These are phyloP conservation scores for Cremastinae sp. DNA, from an alignment of 2,888 invertebrate species.

Conservation along the genomic window DNA sequence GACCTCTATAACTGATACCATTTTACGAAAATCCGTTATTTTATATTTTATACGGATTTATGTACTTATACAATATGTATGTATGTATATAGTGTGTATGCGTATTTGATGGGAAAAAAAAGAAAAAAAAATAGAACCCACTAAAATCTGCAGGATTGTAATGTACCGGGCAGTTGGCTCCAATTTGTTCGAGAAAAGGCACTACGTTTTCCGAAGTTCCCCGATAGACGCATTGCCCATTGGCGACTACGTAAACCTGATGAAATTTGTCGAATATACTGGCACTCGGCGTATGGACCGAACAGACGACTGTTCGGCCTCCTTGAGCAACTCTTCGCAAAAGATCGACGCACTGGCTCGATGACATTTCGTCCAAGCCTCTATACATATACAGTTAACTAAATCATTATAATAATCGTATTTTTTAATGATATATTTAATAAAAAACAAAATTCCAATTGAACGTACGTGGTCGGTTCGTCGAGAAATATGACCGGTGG, in stretches of 20 bases:
- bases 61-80: too few species aligned
- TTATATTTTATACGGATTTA: too few species aligned
- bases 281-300: conserved; percentile 98
- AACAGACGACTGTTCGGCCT: conserved; percentile 95
- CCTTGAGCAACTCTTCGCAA: conserved; percentile 90
- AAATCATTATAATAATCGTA: conserved; percentile 6
- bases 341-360: conserved; percentile 92
- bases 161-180: conserved; percentile 92
- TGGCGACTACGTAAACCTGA: conserved; percentile 93
- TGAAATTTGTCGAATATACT: conserved; percentile 95
- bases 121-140: conserved; percentile 80
- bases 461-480: conserved; percentile 96
- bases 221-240: conserved; percentile 94
- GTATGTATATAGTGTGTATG: too few species aligned
- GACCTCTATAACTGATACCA: conserved; percentile 88
- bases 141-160: conserved; percentile 98
- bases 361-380: conserved; percentile 95
- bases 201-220: conserved; percentile 90
- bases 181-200: conserved; percentile 89
- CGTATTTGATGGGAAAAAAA: background rate
- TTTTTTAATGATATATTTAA: background rate
- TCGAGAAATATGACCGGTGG: conserved; percentile 97
- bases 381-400: too few species aligned
- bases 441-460: too few species aligned
- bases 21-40: background rate